Conservation (phyloP, 2,888 invertebrate genomes). For the Sinodicranocentrus sp. region DNA sequence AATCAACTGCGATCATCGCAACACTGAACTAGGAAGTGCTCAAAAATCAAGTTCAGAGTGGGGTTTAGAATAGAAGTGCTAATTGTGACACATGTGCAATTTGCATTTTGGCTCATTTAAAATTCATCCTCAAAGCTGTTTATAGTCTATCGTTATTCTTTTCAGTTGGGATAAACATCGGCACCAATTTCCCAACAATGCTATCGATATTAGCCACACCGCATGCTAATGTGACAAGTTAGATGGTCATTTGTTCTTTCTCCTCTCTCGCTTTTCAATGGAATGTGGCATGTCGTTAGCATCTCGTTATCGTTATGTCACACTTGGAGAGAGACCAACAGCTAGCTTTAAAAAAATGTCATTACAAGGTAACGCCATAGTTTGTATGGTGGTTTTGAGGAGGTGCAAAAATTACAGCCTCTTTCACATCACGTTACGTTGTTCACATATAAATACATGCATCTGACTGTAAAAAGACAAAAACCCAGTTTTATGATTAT, state of each 20-base stretch:
- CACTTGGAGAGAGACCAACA: neutral
- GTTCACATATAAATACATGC: no score
- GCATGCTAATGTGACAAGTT: conserved; percentile 23
- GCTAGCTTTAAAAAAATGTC: no score
- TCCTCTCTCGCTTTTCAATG: neutral
- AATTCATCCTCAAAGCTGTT: conserved; percentile 22
- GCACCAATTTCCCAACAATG: neutral
- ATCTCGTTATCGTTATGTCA: conserved; percentile 57
- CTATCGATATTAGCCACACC: neutral
- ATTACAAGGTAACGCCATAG: no score
- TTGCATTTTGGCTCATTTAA: conserved; percentile 56
- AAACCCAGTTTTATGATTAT: conserved; percentile 43
- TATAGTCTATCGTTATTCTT: neutral
- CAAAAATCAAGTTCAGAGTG: no score
- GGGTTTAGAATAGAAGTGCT: no score
- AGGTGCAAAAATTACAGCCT: no score
- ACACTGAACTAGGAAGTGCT: no score
- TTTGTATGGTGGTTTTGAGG: no score
- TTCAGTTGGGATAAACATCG: neutral
- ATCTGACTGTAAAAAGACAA: conserved; percentile 36
- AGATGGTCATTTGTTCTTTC: conserved; percentile 21
- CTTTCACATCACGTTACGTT: no score
- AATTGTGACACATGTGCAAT: no score
- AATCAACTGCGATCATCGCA: no score
- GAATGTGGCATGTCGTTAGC: conserved; percentile 24